Evolutionary conservation across 1,140 invertebrate species (phyloP), one percentile per base, ranked within the genome.

Genomic region (Ips nitidus): DNA sequence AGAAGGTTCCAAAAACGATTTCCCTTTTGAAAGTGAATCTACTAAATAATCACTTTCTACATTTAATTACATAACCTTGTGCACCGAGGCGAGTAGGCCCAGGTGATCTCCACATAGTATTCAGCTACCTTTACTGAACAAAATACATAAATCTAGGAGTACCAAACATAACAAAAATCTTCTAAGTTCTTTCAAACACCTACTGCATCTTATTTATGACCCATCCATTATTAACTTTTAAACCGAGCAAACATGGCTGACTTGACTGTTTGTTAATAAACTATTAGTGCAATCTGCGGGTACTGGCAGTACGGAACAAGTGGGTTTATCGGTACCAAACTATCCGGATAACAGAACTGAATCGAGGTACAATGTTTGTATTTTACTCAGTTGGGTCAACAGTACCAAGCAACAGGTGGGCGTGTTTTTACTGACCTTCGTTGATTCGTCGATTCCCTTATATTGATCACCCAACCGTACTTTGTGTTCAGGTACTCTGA

Each of bases 1-100:
- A 47, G 22, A 37, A 7, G 43, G 59, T 38, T 45, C 59, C 59
- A 22, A 61, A 61, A 61, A 61, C 59, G 59, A 61, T 61, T 61
- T 64, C 50, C 50, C 50, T 64, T 64, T 52, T 52, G 45, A 53
- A 64, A 64, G 61, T 52, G 47, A 64, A 64, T 52, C 40, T 52
- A 50, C 41, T 64, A 4, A 8, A 47, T 50, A 50, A 50, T 22
- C 39, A 64, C 50, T 56, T 42, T 56, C 40, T 65, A 55, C 40
- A 53, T 36, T 45, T 50, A 6, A 38, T 55, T 65, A 56, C 62
- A 41, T 64, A 64, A 64, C n/a, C 47, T 2, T 3, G 2, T 22
- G 22, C 22, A 22, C 22, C 22, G 22, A 22, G 22, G 22, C 22
- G 22, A 22, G 22, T 22, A 22, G 22, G 22, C 22, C 22, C 22